Evolutionary conservation across 2,113 vertebrate species (phyloP).

Genomic region (Nestor notabilis): DNA sequence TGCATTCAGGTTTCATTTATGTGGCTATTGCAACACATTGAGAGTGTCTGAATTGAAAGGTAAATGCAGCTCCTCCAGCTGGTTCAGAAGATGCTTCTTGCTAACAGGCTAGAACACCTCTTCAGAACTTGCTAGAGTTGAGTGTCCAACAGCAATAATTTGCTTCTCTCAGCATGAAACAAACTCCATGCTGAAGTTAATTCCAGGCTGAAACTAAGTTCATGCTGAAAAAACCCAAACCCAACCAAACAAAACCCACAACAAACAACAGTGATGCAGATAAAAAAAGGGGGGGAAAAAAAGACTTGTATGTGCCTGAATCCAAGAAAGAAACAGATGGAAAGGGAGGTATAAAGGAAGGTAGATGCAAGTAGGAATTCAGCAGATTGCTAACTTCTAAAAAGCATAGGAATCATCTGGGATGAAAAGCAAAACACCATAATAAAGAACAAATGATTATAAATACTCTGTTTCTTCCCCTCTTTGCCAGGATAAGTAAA

Average conservation of each 20-base stretch:
- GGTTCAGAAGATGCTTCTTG: neutral
- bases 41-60: neutral
- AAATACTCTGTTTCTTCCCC: neutral
- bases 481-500: neutral
- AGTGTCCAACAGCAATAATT: neutral
- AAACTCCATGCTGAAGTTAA: neutral
- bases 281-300: fast-evolving
- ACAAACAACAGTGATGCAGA: neutral
- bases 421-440: neutral
- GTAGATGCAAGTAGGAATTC: neutral
- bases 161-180: neutral
- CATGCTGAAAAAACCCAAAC: neutral
- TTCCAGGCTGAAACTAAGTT: neutral
- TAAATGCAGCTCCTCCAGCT: neutral
- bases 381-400: neutral
- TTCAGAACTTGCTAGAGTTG: neutral
- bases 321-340: neutral
- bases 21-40: neutral
- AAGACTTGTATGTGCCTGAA: neutral
- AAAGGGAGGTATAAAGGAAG: neutral
- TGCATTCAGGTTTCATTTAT: neutral
- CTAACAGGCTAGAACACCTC: neutral
- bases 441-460: neutral
- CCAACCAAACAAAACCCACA: neutral
- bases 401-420: neutral